Evolutionary conservation across 2,113 vertebrate genomes (phyloP), one percentile per base, ranked within the genome.

Genomic region (Stomatorhinus ivindoensis): DNA sequence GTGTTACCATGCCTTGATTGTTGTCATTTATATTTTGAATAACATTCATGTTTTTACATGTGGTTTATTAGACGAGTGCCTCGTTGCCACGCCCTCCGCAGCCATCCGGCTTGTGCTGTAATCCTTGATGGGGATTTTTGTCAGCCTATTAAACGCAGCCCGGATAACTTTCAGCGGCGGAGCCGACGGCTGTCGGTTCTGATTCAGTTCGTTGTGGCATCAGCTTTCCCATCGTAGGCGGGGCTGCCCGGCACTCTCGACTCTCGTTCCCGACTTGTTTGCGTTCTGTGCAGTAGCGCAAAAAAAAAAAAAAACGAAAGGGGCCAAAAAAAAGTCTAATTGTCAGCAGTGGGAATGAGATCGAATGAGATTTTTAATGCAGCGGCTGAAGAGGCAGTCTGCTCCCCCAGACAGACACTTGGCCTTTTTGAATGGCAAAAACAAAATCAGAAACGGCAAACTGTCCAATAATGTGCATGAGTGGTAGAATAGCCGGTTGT

Each of bases 361-460:
- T 88, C 87, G 84, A 88, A 90, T 90, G 76, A 83, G 89, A 84
- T 90, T 84, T 88, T 65, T 88, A 90, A 84, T 65, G 80, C 61
- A 27, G 65, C 48, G 73, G 44, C 80, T 48, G 48, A 80, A 47
- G 80, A 48, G 53, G 44, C 47, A 55, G 55, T 47, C 47, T 19
- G 87, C 93, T 86, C 94, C 50, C 85, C n/a, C 48, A 27, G 92
- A 94, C 82, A 0, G 87, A 94, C 95, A 94, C 95, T 96, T 96
- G 95, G 93, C 95, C 95, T 96, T 95, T 89, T 95, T 93, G 94
- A 95, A 94, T 93, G 95, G 95, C 94, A 89, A 95, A 96, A 95
- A 94, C 93, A 95, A 96, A 96, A 95, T 94, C 95, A 95, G 93
- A 96, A 96, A 96, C 96, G 95, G 94, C 95, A 95, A 95, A 96